Evolutionary conservation across 1,140 invertebrate species (phyloP).

Genomic region (Amphibalanus amphitrite): DNA sequence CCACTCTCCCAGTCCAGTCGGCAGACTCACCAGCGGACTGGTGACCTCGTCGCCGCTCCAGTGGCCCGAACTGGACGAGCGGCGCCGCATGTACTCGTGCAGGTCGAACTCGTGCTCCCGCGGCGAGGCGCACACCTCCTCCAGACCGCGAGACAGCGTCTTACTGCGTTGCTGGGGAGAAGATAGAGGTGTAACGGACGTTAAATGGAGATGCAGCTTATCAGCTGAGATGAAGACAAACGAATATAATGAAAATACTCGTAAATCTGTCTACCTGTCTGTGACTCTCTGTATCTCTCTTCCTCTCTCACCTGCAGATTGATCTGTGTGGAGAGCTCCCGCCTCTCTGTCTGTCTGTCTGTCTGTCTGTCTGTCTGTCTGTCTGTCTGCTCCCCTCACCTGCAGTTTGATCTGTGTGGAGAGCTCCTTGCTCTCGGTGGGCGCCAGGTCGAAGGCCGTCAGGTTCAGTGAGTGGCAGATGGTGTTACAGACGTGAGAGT

Average conservation of each 20-base stretch:
- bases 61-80: constrained; percentile 18
- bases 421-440: constrained; percentile 22
- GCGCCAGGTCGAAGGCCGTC: constrained; percentile 35
- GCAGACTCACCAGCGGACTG: too few species aligned
- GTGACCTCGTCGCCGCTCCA: constrained; percentile 12
- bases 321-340: too few species aligned
- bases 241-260: neutral
- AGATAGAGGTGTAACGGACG: neutral
- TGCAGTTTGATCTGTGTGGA: constrained; percentile 4
- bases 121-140: constrained; percentile 27
- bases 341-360: too few species aligned
- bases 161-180: constrained; percentile 19
- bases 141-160: constrained; percentile 27
- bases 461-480: constrained; percentile 36
- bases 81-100: constrained; percentile 21
- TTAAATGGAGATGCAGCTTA: neutral
- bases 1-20: too few species aligned
- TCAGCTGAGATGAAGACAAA: neutral
- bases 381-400: constrained; percentile 9
- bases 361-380: too few species aligned
- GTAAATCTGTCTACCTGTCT: too few species aligned
- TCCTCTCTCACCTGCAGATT: too few species aligned
- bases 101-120: constrained; percentile 23
- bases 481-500: constrained; percentile 37
- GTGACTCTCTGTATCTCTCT: too few species aligned